Base-by-base conservation (phyloP, 2,888 invertebrate genomes). In the Lepetodrilus schrolli region DNA sequence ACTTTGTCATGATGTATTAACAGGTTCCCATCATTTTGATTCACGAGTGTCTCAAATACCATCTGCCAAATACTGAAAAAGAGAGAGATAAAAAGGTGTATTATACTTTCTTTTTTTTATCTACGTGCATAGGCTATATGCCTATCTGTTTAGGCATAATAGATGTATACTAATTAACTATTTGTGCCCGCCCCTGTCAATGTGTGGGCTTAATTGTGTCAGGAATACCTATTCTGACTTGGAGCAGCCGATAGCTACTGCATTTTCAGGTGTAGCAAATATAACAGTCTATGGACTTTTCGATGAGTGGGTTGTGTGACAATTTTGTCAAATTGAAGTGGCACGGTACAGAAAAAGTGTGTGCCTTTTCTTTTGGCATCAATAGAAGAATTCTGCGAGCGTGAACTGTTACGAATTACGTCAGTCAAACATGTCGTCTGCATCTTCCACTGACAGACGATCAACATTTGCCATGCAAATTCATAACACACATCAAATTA, bases 401-500 rank as follows among this genome's bases (percentile, higher is more conserved):
- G 34, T 58, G 58, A 58, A 58, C 58, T 30, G 26, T 58, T 58
- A 30, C 17, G 30, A 58, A 58, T 58, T 58, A 58, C 34, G 58
- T 58, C 58, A 58, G 34, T 58, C 58, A 58, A 58, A 34, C 13
- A n/a, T 58, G 34, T 58, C 58, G 58, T 58, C 17, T 30, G 13
- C 30, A 7, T 30, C 58, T 30, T 2, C 30, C 5, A 13, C 30
- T 30, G 58, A 4, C 58, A 58, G 30, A 17, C 58, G 21, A 30
- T 17, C 34, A 58, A 58, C 58, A 30, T 17, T 58, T 34, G 26
- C 58, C 26, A 58, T 58, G 58, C 58, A 58, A 58, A 58, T 58
- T 30, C 58, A 58, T 58, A 58, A 58, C 58, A 58, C 30, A 58
- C 58, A 58, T 58, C 58, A 58, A 10, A 58, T 58, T 58, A 58